Percentiles rank a stretch among this genome's conserved stretches.
These are phyloP conservation scores for Eudyptes chrysolophus DNA, from an alignment of 2,113 vertebrate species.

Conservation along the genomic window DNA sequence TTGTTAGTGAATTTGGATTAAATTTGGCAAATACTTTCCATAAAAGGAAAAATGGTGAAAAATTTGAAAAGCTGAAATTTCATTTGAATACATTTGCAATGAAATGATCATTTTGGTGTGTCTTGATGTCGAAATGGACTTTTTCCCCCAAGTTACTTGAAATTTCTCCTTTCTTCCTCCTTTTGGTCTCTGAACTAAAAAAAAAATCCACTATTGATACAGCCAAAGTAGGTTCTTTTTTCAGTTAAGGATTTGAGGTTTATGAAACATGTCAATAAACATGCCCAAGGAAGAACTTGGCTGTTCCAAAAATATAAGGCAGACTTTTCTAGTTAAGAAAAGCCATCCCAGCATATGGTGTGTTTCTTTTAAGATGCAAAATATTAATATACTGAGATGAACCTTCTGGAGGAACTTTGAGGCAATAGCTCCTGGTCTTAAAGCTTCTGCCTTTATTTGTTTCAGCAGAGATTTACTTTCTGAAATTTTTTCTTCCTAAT, in stretches of 20 bases:
- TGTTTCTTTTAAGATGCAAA: constrained; percentile 25
- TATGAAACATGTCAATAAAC: constrained; percentile 40
- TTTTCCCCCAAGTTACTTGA: background rate
- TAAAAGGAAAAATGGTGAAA: background rate
- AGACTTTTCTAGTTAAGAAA: constrained; percentile 24
- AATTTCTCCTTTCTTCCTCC: background rate
- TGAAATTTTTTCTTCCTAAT: background rate
- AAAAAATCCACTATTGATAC: background rate
- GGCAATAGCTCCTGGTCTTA: background rate
- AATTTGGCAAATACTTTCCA: background rate
- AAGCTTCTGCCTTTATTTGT: background rate
- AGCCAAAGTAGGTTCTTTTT: background rate
- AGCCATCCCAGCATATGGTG: constrained; percentile 40
- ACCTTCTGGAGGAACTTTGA: constrained; percentile 29
- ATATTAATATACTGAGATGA: constrained; percentile 35
- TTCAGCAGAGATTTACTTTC: background rate
- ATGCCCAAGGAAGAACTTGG: background rate
- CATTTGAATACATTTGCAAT: background rate
- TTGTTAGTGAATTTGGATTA: background rate
- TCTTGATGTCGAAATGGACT: background rate
- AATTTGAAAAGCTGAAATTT: background rate
- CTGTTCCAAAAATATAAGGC: constrained; percentile 30
- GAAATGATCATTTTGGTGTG: background rate
- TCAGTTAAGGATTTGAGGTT: background rate
- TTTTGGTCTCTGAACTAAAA: background rate